Conservation (phyloP, 2,888 invertebrate genomes). For the Drosophila quinaria region DNA sequence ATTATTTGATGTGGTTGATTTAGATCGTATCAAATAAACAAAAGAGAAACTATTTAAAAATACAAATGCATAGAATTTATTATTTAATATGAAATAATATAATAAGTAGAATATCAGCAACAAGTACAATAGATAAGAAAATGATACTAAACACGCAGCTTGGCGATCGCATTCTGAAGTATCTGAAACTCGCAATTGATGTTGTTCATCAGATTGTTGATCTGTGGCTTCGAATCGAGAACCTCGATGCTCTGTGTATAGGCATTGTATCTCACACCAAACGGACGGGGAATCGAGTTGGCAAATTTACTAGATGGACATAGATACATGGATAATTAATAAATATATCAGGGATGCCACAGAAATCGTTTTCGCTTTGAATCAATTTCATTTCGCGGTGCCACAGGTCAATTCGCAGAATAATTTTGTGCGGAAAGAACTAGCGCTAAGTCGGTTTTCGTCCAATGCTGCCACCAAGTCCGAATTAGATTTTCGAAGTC, state of each 20-base stretch:
- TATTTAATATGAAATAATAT: conserved; percentile 12
- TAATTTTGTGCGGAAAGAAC: no score
- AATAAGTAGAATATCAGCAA: conserved; percentile 13
- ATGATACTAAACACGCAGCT: conserved; percentile 87
- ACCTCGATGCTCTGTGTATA: conserved; percentile 98
- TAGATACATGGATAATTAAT: not conserved
- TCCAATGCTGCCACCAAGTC: no score
- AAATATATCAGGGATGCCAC: no score
- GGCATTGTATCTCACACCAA: conserved; percentile 97
- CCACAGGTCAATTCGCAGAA: no score
- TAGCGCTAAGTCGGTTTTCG: no score
- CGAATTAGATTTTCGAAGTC: no score
- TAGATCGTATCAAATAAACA: conserved; percentile 15
- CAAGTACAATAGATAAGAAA: not conserved
- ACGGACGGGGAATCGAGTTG: conserved; percentile 95
- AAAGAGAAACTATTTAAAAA: conserved; percentile 1
- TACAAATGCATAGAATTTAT: conserved; percentile 18
- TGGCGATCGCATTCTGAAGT: conserved; percentile 91
- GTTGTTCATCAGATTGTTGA: conserved; percentile 92
- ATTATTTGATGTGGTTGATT: conserved; percentile 4
- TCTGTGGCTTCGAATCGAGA: conserved; percentile 95
- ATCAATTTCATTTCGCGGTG: no score
- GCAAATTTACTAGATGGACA: conserved; percentile 92
- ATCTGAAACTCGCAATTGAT: conserved; percentile 93
- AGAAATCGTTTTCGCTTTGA: no score